A percentile compares a stretch with the other conserved stretches of the same genome.
Evolutionary conservation across 2,888 invertebrate species (phyloP).

Genomic region (Subacronicta megacephala): DNA sequence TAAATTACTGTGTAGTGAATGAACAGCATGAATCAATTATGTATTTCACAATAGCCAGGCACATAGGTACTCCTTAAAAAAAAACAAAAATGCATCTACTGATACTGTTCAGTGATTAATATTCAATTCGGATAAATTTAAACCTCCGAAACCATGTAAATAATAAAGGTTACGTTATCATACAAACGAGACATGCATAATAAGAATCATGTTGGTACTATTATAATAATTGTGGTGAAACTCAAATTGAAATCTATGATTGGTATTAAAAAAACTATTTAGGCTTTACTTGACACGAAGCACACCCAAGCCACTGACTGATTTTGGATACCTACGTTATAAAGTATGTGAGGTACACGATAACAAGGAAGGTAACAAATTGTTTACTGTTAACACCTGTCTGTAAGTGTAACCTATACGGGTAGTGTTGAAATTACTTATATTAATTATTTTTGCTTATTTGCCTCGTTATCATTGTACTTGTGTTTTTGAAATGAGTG

Average conservation of each 20-base stretch:
- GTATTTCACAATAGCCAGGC: no score
- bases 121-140: slow-evolving; percentile 10
- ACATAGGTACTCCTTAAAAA: no score
- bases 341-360: slow-evolving; percentile 35
- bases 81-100: slow-evolving; percentile 41
- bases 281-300: slow-evolving; percentile 47
- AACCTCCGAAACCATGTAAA: slow-evolving; percentile 18
- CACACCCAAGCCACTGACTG: slow-evolving; percentile 47
- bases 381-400: slow-evolving; percentile 8
- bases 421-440: slow-evolving; percentile 13
- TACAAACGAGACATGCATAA: slow-evolving; percentile 47
- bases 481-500: slow-evolving; percentile 57
- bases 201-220: slow-evolving; percentile 20
- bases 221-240: slow-evolving; percentile 16
- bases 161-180: slow-evolving; percentile 42
- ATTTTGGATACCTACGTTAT: slow-evolving; percentile 27
- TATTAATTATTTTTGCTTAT: slow-evolving; percentile 20
- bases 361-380: slow-evolving; percentile 36
- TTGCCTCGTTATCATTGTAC: slow-evolving; percentile 46
- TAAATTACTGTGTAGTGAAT: no score
- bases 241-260: slow-evolving; percentile 22
- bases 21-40: background rate
- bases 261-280: slow-evolving; percentile 19
- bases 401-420: slow-evolving; percentile 6
- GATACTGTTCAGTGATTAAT: slow-evolving; percentile 9